Conservation (phyloP, 2,113 vertebrate genomes). For the Poecile atricapillus region DNA sequence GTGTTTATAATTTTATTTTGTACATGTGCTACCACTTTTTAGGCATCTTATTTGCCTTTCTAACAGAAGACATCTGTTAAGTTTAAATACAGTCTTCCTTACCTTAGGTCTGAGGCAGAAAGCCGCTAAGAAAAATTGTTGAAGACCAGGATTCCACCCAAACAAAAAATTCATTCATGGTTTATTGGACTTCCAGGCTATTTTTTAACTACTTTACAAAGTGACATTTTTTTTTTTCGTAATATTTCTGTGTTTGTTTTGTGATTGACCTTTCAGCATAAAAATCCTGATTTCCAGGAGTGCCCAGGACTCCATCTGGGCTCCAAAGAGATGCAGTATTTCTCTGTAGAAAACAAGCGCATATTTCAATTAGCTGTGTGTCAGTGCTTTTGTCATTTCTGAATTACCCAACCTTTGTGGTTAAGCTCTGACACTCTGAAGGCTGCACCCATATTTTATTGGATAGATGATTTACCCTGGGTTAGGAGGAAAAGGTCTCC, state of each 20-base stretch:
- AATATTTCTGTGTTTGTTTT: background rate
- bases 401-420: background rate
- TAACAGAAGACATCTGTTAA: background rate
- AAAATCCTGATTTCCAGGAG: background rate
- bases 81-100: background rate
- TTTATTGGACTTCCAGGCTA: background rate
- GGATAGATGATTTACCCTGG: background rate
- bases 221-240: background rate
- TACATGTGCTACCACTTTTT: background rate
- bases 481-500: background rate
- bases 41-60: background rate
- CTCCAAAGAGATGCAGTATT: background rate
- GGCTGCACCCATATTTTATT: background rate
- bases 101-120: background rate
- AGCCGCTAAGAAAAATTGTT: background rate
- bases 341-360: background rate
- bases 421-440: background rate
- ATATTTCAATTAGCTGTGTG: background rate
- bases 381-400: background rate
- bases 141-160: background rate
- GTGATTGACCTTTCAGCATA: background rate
- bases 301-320: background rate
- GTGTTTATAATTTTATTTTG: background rate
- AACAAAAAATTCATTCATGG: background rate
- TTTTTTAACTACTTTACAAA: background rate